Evolutionary conservation across 2,888 invertebrate genomes (phyloP), one percentile per base, ranked within the genome.

Genomic region (Dione vanillae): DNA sequence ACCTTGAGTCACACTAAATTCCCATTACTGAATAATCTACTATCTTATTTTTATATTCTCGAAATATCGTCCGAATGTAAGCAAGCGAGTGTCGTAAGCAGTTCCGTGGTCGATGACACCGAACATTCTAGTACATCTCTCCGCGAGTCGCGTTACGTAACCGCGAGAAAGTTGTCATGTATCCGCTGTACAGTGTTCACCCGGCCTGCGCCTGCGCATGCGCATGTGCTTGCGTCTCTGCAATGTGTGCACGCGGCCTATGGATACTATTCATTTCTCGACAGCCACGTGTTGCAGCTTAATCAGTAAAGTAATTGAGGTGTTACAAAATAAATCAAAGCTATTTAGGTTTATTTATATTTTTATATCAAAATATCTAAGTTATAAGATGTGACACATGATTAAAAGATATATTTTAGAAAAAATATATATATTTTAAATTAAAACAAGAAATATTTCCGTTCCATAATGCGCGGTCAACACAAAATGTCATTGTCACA

Each of bases 91-190:
- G 91, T 91, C 92, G 91, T 92, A 92, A 93, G 87, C 85, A 79
- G 74, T 83, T 80, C 85, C 85, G 89, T 92, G 92, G 93, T 92
- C 93, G 93, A 92, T 92, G 93, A 92, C 92, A 90, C 85, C 89
- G 91, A 92, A 92, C 87, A 89, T 92, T 92, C 91, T 88, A 90
- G 92, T 86, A 88, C 88, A 89, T 91, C 90, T 91, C 88, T 84
- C 86, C 82, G 81, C 75, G 84, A 73, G 77, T 64, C 67, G 74
- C 72, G 79, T 92, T 92, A 86, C 90, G 91, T 87, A 92, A 92
- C 85, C 75, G 83, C 90, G 91, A 90, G 92, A 93, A 93, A 93
- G 92, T 91, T 91, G 92, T 92, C 92, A 90, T 91, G 90, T 87
- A 89, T 85, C 80, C 76, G 74, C 59, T 64, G 54, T 59, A 47